Evolutionary conservation across 2,888 invertebrate genomes (phyloP), one percentile per base, ranked within the genome.

Genomic region (Conomelus anceps): DNA sequence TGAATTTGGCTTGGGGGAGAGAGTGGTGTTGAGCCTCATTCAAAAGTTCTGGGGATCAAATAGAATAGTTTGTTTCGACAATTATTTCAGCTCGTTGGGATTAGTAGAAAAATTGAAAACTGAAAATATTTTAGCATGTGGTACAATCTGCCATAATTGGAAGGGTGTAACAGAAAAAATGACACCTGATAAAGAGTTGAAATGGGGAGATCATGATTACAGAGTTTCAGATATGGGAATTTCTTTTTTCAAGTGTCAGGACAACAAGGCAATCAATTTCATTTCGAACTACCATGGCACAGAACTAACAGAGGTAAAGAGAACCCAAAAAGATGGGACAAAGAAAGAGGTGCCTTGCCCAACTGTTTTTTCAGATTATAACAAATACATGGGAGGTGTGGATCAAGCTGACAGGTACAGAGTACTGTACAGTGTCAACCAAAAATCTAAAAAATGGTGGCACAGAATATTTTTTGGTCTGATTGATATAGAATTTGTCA

Each of bases 381-480:
- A 92, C 88, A 90, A 90, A 89, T 91, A 91, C 87, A n/a, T n/a
- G n/a, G n/a, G n/a, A n/a, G n/a, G n/a, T n/a, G n/a, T n/a, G n/a
- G n/a, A n/a, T n/a, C n/a, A n/a, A n/a, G n/a, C n/a, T n/a, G n/a
- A n/a, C n/a, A n/a, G n/a, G n/a, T n/a, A n/a, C n/a, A n/a, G n/a
- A n/a, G n/a, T n/a, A n/a, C n/a, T n/a, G n/a, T n/a, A n/a, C n/a
- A n/a, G n/a, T n/a, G n/a, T n/a, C n/a, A n/a, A n/a, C n/a, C n/a
- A n/a, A n/a, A n/a, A n/a, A n/a, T n/a, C n/a, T n/a, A n/a, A n/a
- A n/a, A n/a, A 92, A 91, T 92, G 92, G 92, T 92, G 92, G 92
- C 92, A 91, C 41, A 91, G 91, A 89, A 90, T 92, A 20, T 92
- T 92, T 88, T 92, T 92, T 90, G 91, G 92, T 90, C 91, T 91